Percentiles rank a stretch among this genome's conserved stretches.
Conservation (phyloP, 2,888 invertebrate species). For the Nomada lathburiana region DNA sequence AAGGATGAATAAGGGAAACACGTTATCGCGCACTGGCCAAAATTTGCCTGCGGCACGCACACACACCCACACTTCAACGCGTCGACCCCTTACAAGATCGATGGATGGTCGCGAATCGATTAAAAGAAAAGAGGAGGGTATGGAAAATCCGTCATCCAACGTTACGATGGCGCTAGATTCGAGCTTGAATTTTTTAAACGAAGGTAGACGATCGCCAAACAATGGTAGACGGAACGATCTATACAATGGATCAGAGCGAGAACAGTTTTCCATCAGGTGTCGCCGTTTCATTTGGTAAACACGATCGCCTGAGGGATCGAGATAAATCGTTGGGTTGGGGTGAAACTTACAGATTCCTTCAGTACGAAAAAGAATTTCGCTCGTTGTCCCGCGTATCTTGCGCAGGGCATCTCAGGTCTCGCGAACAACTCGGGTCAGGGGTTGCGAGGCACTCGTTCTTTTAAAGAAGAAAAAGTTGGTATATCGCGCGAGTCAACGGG, state of each 20-base stretch:
- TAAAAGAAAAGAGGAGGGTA: background rate
- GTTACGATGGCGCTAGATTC: too few species aligned
- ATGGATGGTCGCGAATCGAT: conserved; percentile 21
- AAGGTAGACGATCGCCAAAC: too few species aligned
- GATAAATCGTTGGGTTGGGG: conserved; percentile 25
- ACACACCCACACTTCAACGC: background rate
- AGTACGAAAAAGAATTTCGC: conserved; percentile 40
- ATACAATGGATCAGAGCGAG: too few species aligned
- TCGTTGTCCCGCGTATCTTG: conserved; percentile 36
- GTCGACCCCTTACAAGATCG: background rate
- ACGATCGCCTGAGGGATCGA: conserved; percentile 9
- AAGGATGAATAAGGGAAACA: conserved; percentile 74
- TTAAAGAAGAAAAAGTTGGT: background rate
- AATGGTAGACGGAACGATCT: too few species aligned
- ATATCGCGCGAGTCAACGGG: background rate
- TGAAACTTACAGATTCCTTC: conserved; percentile 42
- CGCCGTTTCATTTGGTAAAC: background rate
- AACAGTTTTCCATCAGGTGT: too few species aligned
- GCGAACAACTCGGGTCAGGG: conserved; percentile 46
- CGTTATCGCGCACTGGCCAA: conserved; percentile 45
- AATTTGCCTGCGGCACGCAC: conserved; percentile 32
- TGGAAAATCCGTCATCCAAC: too few species aligned
- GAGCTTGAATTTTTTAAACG: background rate
- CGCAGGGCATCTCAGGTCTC: conserved; percentile 62
- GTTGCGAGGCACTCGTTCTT: conserved; percentile 44